Evolutionary conservation across 2,113 vertebrate genomes (phyloP).

Genomic region (Bambusicola thoracicus): DNA sequence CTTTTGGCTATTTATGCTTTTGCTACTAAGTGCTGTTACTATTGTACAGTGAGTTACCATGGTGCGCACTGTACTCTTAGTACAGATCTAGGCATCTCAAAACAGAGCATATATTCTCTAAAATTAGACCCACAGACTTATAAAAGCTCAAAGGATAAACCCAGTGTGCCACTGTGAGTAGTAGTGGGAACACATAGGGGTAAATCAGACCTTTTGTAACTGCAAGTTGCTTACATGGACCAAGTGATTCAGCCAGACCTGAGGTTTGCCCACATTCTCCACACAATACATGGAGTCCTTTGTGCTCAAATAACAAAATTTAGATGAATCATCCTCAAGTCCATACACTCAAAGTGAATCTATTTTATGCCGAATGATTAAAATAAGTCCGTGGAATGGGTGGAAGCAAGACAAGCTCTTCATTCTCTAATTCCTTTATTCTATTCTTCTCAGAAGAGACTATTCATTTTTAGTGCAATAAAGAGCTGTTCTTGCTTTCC

Average conservation of each 20-base stretch:
- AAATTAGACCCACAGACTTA: not conserved
- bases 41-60: fast-evolving
- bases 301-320: not conserved
- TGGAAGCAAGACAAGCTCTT: not conserved
- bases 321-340: not conserved
- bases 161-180: too few species aligned
- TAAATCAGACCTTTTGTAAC: not conserved
- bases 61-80: fast-evolving
- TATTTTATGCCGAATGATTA: not conserved
- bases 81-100: fast-evolving
- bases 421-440: not conserved
- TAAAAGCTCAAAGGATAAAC: not conserved
- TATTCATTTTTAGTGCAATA: not conserved
- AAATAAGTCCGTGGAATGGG: not conserved
- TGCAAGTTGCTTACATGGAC: not conserved
- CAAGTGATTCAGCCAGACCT: not conserved
- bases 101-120: not conserved
- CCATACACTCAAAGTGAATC: not conserved
- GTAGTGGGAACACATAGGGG: fast-evolving
- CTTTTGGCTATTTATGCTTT: not conserved
- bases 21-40: not conserved
- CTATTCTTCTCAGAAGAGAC: not conserved
- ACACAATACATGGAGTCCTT: not conserved
- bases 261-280: not conserved
- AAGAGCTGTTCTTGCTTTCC: not conserved